Percentiles rank a stretch among this genome's conserved stretches.
Conservation (phyloP, 2,888 invertebrate genomes). For the Drosophila imparisetae region DNA sequence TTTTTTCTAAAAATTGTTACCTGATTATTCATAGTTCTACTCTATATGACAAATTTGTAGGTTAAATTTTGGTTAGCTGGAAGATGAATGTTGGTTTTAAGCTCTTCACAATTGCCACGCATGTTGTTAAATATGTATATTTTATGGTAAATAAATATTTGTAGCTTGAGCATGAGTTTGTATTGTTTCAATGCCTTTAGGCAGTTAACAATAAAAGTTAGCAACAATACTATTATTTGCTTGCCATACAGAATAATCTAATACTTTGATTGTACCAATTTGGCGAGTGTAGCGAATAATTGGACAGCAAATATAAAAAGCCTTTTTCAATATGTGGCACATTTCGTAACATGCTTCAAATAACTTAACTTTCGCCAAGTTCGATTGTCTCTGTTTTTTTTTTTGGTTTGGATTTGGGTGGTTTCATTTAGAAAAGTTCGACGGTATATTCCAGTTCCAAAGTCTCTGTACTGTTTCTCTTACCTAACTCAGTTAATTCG, state of each 20-base stretch:
- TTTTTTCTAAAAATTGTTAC: not conserved
- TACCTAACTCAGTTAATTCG: constrained; percentile 1
- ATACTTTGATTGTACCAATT: not conserved
- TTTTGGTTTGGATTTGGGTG: not conserved
- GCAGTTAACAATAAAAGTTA: not conserved
- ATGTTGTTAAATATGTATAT: not conserved
- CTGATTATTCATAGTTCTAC: not conserved
- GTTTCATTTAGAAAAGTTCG: not conserved
- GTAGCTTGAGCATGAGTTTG: not conserved
- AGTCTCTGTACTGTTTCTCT: constrained; percentile 3
- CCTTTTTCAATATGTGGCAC: not conserved
- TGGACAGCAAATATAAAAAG: not conserved
- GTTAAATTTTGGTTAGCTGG: not conserved
- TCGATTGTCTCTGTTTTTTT: not conserved
- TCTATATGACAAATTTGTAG: not conserved
- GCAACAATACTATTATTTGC: not conserved
- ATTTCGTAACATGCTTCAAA: not conserved
- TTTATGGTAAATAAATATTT: not conserved
- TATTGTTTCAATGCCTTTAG: not conserved
- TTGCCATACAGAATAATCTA: not conserved
- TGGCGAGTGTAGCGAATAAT: not conserved
- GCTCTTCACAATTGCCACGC: not conserved
- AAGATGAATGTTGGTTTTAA: not conserved
- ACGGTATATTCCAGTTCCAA: not conserved
- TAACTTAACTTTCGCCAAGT: not conserved